phyloP scores from a whole-genome alignment of 2,113 vertebrate genomes.

The Channa argus region DNA sequence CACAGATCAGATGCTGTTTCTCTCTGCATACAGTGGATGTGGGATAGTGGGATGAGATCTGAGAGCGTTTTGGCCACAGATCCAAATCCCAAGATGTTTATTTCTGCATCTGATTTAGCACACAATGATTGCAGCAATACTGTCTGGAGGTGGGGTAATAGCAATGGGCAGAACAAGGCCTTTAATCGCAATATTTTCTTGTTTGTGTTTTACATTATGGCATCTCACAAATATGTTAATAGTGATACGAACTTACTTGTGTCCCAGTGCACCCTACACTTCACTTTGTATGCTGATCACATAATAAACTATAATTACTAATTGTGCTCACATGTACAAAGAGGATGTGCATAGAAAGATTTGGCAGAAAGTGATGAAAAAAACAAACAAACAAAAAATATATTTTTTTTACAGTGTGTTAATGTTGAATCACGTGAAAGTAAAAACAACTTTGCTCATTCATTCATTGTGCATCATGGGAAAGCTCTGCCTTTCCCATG shows the following conservation, averaged over 20 bases:
- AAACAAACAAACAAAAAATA: neutral
- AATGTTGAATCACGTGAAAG: conserved; percentile 19
- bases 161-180: conserved; percentile 55
- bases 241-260: conserved; percentile 24
- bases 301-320: conserved; percentile 13
- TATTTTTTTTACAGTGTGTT: neutral
- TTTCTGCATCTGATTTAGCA: conserved; percentile 74
- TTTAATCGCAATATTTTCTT: conserved; percentile 65
- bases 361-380: conserved; percentile 32
- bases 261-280: conserved; percentile 47
- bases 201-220: conserved; percentile 65
- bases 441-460: conserved; percentile 21
- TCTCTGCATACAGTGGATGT: conserved; percentile 34
- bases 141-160: conserved; percentile 69
- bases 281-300: conserved; percentile 37
- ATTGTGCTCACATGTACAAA: conserved; percentile 20
- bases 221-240: conserved; percentile 70
- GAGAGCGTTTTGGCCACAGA: conserved; percentile 57
- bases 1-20: conserved; percentile 30
- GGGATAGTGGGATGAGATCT: conserved; percentile 54
- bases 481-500: conserved; percentile 4
- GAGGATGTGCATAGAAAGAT: conserved; percentile 29
- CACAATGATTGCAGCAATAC: conserved; percentile 68
- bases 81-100: conserved; percentile 73
- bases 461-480: neutral